Evolutionary conservation across 2,888 invertebrate species (phyloP).

Genomic region (Labia minor): DNA sequence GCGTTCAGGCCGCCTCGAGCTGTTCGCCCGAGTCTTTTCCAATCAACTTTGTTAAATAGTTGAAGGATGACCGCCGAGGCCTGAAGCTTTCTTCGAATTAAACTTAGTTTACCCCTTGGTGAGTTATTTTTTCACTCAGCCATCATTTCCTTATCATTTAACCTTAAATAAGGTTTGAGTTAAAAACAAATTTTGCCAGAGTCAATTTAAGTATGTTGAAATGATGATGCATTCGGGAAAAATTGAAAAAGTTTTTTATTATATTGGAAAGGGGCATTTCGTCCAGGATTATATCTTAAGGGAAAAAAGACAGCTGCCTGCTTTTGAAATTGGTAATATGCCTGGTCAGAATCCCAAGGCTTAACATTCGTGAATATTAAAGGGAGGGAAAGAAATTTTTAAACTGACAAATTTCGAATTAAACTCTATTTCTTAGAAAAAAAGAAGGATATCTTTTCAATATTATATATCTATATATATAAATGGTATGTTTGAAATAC

Average conservation of each 20-base stretch:
- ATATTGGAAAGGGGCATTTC: slow-evolving; percentile 7
- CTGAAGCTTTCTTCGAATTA: neutral
- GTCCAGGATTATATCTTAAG: neutral
- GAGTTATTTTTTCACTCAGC: neutral
- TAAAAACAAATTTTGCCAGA: neutral
- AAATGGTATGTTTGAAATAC: no score
- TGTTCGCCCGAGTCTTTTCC: neutral
- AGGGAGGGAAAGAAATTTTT: no score
- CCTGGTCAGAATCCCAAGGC: no score
- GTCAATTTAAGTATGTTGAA: slow-evolving; percentile 3
- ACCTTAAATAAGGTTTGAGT: neutral
- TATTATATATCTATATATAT: no score
- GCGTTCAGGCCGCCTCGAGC: no score
- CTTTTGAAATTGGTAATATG: neutral
- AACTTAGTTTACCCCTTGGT: neutral
- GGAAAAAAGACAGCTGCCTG: neutral
- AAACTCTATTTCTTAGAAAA: no score
- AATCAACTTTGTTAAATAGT: neutral
- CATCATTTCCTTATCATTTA: neutral
- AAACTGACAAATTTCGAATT: no score
- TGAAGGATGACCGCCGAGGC: neutral
- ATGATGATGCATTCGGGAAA: neutral
- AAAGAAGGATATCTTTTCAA: no score
- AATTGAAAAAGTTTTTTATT: slow-evolving; percentile 13
- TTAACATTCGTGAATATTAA: no score